phyloP scores from a whole-genome alignment of 2,888 invertebrate genomes.

The Apeira syringaria region DNA sequence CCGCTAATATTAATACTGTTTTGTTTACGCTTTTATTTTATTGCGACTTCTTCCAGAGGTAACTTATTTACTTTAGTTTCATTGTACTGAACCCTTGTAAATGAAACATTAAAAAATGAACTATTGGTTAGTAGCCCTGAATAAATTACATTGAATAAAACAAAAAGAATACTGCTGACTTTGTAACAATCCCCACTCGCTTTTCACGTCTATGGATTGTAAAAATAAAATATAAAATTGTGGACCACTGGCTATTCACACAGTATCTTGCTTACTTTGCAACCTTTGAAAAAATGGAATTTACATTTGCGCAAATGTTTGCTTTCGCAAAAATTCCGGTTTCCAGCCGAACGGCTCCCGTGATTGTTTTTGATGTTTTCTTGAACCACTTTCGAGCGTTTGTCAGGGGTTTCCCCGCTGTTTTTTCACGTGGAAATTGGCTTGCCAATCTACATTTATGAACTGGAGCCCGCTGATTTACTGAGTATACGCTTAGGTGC shows the following conservation, averaged over 20 bases:
- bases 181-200: not conserved
- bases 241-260: not conserved
- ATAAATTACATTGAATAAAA: too few relatives aligned
- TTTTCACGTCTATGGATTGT: not conserved
- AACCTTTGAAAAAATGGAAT: slow-evolving; percentile 8
- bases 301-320: slow-evolving; percentile 10
- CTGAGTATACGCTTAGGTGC: slow-evolving; percentile 13
- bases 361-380: slow-evolving; percentile 30
- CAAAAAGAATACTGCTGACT: too few relatives aligned
- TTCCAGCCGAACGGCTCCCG: slow-evolving; percentile 20
- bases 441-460: slow-evolving; percentile 20
- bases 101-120: too few relatives aligned
- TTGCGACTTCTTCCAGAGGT: too few relatives aligned
- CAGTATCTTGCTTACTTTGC: slow-evolving; percentile 1
- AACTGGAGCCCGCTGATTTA: slow-evolving; percentile 10
- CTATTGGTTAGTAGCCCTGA: too few relatives aligned
- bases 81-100: too few relatives aligned
- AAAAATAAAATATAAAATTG: slow-evolving; percentile 3
- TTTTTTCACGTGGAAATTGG: slow-evolving; percentile 25
- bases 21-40: too few relatives aligned
- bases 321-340: slow-evolving; percentile 7
- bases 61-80: too few relatives aligned
- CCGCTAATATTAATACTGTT: too few relatives aligned
- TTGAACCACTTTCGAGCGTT: slow-evolving; percentile 11
- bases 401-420: not conserved